phyloP scores from a whole-genome alignment of 30 jellyfish, hydroid and myxozoan species.

The Rhopilema esculentum region DNA sequence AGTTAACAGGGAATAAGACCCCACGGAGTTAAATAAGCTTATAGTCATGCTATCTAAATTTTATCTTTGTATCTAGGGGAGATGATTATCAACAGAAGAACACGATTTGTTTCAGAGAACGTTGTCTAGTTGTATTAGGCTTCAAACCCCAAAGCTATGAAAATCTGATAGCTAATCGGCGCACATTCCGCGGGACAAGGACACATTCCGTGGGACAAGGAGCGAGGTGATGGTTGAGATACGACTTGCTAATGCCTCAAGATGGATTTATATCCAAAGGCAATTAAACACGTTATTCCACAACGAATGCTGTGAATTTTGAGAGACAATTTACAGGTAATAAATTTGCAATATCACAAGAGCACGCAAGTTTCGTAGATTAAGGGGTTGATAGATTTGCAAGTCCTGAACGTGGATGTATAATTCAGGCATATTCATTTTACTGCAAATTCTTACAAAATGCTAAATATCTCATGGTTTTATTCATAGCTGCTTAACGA shows the following conservation, averaged over 20 bases:
- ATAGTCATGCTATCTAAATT: no score
- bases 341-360: background rate
- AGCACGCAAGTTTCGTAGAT: background rate
- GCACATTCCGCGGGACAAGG: background rate
- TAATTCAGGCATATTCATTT: background rate
- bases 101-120: no score
- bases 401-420: background rate
- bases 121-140: no score
- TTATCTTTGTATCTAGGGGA: no score
- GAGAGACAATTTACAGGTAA: background rate
- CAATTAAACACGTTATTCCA: slow-evolving; percentile 28
- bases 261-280: background rate
- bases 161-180: no score
- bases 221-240: background rate
- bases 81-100: no score
- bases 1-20: no score
- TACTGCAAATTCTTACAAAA: no score
- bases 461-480: background rate
- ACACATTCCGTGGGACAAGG: background rate
- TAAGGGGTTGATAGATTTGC: background rate
- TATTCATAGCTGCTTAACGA: background rate
- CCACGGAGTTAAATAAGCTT: no score
- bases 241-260: background rate
- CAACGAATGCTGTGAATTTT: slow-evolving; percentile 13
- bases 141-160: no score